Percentiles rank a stretch among this genome's conserved stretches.
Evolutionary conservation across 1,140 invertebrate genomes (phyloP).

Genomic region (Akabosia matsudoensis): DNA sequence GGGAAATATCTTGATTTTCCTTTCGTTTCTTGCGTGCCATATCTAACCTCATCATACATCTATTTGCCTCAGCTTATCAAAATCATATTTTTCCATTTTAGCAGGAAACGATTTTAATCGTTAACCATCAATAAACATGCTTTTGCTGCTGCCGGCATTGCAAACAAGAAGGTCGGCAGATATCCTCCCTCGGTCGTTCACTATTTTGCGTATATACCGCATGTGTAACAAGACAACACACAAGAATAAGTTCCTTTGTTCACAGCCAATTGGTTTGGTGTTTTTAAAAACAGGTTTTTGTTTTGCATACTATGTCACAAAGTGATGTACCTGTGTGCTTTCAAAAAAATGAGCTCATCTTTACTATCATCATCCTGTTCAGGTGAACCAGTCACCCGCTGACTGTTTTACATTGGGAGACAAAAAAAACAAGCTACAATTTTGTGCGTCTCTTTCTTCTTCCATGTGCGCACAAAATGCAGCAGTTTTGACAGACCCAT

Average conservation of each 20-base stretch:
- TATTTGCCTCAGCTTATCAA: neutral
- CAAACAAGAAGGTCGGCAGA: too few species aligned
- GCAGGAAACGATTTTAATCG: too few species aligned
- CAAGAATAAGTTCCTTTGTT: too few species aligned
- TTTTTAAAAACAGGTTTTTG: constrained; percentile 19
- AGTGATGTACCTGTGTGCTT: neutral
- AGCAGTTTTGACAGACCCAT: too few species aligned
- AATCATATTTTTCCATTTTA: neutral
- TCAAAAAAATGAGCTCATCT: neutral
- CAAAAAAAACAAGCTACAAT: too few species aligned
- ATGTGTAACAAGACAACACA: too few species aligned
- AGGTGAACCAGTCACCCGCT: constrained; percentile 8
- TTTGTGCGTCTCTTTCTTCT: neutral
- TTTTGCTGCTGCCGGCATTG: too few species aligned
- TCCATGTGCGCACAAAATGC: too few species aligned
- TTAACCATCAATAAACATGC: too few species aligned
- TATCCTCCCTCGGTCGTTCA: too few species aligned
- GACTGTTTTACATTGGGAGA: neutral
- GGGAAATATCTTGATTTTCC: neutral
- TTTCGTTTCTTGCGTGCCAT: constrained; percentile 14
- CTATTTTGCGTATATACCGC: too few species aligned
- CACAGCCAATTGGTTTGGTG: neutral
- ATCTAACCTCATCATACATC: neutral
- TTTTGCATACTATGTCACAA: neutral
- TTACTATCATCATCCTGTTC: neutral